Base-by-base conservation (phyloP, 1,140 invertebrate genomes). In the Pomacea maculata region DNA sequence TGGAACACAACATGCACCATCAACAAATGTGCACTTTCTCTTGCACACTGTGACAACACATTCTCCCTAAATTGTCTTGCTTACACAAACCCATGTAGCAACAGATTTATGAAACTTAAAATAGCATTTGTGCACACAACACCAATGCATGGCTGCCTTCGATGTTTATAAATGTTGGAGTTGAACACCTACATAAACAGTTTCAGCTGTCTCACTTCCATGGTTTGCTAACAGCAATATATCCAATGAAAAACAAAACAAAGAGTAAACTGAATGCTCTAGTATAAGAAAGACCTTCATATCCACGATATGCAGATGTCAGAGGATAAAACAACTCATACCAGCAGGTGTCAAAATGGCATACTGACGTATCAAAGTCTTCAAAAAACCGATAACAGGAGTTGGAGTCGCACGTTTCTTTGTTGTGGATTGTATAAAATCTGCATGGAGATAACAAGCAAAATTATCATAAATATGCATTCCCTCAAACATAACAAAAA, bases 311-410 rank as follows among this genome's bases (percentile, higher is more conserved):
- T 19, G 29, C 77, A 63, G 73, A 19, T 12, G 75, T 81, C 25
- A 88, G n/a, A 15, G 87, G 87, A 71, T 88, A 88, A 10, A 86
- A 80, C 67, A 88, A 80, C n/a, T 86, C 83, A 17, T 83, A 74
- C 86, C 86, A 86, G 57, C 87, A 88, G 21, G 85, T 80, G 71
- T 88, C 87, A 21, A 77, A 80, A 64, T 84, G 80, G 75, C 87
- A 88, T 12, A 82, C 78, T 15, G 81, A 80, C 67, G 25, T 71
- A 54, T 84, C 78, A 73, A 84, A 78, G 63, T 81, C 73, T 8
- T 82, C 83, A 57, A 79, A 85, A 71, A 82, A 85, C 10, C 84
- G 78, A 14, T 82, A 64, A 68, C 84, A 85, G 29, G 80, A 54
- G 71, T 82, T 80, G 12, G 82, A 78, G 54, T 71, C 70, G 63